Evolutionary conservation across 2,113 vertebrate genomes (phyloP).

Genomic region (Diphyllodes magnificus): DNA sequence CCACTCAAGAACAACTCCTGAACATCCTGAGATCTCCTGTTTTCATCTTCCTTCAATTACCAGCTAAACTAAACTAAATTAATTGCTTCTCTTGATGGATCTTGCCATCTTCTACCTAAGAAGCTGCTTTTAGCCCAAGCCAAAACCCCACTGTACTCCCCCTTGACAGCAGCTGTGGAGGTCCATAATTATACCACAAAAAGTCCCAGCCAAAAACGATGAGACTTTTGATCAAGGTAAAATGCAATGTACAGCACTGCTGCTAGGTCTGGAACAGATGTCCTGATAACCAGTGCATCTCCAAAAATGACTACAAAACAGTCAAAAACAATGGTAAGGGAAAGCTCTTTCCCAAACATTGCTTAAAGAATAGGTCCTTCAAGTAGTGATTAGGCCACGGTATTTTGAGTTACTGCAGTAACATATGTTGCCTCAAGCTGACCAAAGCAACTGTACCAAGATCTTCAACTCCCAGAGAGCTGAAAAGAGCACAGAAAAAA

Average conservation of each 20-base stretch:
- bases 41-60: not conserved
- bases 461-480: not conserved
- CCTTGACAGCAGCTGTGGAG: not conserved
- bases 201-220: not conserved
- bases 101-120: not conserved
- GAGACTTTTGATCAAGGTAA: not conserved
- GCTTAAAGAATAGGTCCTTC: constrained; percentile 27
- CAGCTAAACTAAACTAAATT: not conserved
- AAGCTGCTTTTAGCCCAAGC: not conserved
- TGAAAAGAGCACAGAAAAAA: not conserved
- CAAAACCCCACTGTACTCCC: not conserved
- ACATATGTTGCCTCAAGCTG: not conserved
- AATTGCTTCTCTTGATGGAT: not conserved
- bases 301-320: constrained; percentile 43
- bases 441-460: not conserved
- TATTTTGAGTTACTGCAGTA: constrained; percentile 10
- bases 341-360: constrained; percentile 18
- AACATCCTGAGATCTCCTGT: not conserved
- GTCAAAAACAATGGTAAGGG: not conserved
- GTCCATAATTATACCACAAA: not conserved
- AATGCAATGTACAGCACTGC: not conserved
- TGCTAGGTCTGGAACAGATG: not conserved
- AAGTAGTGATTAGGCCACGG: constrained; percentile 3
- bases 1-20: constrained; percentile 30
- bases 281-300: not conserved